Percentiles rank a stretch among this genome's conserved stretches.
These are phyloP conservation scores for Scleropages formosus DNA, from an alignment of 2,797 vertebrate genomes.

Conservation along the genomic window DNA sequence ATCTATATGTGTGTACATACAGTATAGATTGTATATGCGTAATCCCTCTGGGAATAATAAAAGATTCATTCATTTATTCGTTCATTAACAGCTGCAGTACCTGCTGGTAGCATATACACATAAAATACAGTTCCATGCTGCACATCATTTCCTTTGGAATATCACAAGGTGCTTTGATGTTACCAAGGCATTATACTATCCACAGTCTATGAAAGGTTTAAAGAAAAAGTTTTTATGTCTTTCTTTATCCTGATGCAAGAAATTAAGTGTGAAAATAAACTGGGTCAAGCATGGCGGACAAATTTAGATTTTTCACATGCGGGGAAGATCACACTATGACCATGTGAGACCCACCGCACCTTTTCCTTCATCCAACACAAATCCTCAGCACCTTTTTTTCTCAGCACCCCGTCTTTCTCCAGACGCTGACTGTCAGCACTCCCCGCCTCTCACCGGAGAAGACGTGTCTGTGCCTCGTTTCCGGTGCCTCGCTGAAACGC, in stretches of 20 bases:
- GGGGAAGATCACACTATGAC: neutral
- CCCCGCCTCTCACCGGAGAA: conserved; percentile 16
- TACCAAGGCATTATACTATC: conserved; percentile 49
- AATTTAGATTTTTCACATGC: neutral
- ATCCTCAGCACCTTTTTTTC: neutral
- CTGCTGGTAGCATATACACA: too few species aligned
- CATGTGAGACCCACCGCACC: neutral
- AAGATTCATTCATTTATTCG: too few species aligned
- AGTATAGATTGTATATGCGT: too few species aligned
- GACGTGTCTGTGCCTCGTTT: conserved; percentile 5
- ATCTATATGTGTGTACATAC: too few species aligned
- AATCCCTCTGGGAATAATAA: too few species aligned
- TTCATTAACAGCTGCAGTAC: too few species aligned
- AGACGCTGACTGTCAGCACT: neutral
- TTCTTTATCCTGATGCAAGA: too few species aligned
- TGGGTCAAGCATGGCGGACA: neutral
- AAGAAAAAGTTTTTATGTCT: conserved; percentile 57
- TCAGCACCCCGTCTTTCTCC: neutral
- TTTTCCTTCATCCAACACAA: conserved; percentile 8
- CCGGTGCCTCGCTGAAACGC: too few species aligned
- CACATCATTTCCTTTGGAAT: too few species aligned
- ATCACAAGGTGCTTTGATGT: too few species aligned
- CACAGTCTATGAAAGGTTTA: conserved; percentile 66
- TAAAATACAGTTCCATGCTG: too few species aligned
- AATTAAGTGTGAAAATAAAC: neutral